phyloP scores from a whole-genome alignment of 1,140 invertebrate species.

The Caenorhabditis briggsae region DNA sequence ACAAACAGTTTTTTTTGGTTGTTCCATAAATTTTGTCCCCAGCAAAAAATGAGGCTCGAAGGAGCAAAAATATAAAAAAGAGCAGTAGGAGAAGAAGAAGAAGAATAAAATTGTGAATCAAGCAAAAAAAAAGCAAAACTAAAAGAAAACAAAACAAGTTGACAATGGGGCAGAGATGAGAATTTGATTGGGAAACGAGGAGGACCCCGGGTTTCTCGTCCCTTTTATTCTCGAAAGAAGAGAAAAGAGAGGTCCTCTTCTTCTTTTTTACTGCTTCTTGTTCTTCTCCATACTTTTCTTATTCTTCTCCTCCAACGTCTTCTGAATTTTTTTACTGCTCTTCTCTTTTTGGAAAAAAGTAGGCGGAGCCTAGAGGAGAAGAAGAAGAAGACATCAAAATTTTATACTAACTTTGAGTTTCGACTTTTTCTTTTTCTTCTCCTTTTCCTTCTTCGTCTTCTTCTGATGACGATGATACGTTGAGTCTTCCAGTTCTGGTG shows the following conservation, averaged over 20 bases:
- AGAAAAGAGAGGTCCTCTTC: background rate
- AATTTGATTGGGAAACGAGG: slow-evolving; percentile 52
- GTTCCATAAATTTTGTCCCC: background rate
- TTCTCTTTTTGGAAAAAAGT: background rate
- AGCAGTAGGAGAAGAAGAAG: background rate
- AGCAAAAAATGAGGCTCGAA: background rate
- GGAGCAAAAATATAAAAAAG: background rate
- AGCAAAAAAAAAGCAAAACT: background rate
- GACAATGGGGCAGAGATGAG: slow-evolving; percentile 54
- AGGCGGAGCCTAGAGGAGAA: slow-evolving; percentile 10
- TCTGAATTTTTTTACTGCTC: background rate
- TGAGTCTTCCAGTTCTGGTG: slow-evolving; percentile 8
- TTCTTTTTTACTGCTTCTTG: background rate
- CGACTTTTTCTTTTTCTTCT: background rate
- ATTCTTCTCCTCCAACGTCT: background rate
- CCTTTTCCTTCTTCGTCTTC: background rate
- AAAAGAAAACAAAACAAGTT: slow-evolving; percentile 56
- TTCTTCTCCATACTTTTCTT: slow-evolving; percentile 10
- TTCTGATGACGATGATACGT: slow-evolving; percentile 38
- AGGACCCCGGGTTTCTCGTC: background rate
- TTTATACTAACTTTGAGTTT: slow-evolving; percentile 53
- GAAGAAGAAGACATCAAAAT: slow-evolving; percentile 48
- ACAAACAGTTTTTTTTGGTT: slow-evolving; percentile 17
- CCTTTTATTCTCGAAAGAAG: background rate
- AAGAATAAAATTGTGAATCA: slow-evolving; percentile 44